phyloP scores from a whole-genome alignment of 2,888 invertebrate genomes.

The Nymphalis urticae region DNA sequence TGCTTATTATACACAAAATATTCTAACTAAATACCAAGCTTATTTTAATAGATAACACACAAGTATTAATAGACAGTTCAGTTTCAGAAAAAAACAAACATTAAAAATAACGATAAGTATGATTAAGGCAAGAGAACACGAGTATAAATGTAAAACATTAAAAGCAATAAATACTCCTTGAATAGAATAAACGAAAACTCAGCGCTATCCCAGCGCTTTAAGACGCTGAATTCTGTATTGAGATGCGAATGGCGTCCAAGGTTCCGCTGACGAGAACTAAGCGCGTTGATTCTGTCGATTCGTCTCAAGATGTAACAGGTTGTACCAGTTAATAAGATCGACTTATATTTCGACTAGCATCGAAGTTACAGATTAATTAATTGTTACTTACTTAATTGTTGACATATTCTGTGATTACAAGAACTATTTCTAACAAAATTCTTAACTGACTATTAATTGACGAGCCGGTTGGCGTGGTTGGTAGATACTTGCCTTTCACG shows the following conservation, averaged over 20 bases:
- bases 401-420: too few relatives aligned
- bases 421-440: too few relatives aligned
- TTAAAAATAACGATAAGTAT: too few relatives aligned
- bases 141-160: not conserved
- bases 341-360: not conserved
- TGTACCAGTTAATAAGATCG: slow-evolving; percentile 43
- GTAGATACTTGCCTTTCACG: too few relatives aligned
- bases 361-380: not conserved
- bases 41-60: too few relatives aligned
- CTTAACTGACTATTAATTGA: too few relatives aligned
- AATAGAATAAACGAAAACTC: not conserved
- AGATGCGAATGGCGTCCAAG: slow-evolving; percentile 40
- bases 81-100: too few relatives aligned
- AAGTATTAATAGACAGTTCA: too few relatives aligned
- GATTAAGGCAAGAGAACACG: too few relatives aligned
- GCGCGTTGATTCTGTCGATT: slow-evolving; percentile 44
- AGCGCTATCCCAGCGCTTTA: slow-evolving; percentile 6
- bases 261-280: slow-evolving; percentile 42
- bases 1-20: too few relatives aligned
- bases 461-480: too few relatives aligned
- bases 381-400: not conserved
- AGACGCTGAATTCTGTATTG: slow-evolving; percentile 29
- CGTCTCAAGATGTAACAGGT: slow-evolving; percentile 48
- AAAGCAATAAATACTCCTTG: slow-evolving; percentile 1
- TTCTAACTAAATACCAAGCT: too few relatives aligned